Evolutionary conservation across 2,888 invertebrate genomes (phyloP), one percentile per base, ranked within the genome.

Genomic region (Germaria angustata): DNA sequence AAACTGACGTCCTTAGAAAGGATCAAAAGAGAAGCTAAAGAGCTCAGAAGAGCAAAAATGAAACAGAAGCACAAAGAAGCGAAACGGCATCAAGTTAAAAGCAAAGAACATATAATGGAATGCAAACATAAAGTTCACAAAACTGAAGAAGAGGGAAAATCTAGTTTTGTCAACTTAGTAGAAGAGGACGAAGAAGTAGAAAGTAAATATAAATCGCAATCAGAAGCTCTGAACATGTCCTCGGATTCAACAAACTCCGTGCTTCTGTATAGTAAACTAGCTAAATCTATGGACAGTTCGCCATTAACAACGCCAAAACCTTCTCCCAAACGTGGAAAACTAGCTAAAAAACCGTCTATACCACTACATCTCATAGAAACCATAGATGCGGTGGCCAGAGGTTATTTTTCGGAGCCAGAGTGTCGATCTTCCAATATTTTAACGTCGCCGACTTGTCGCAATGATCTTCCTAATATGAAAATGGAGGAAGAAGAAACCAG

Each of bases 351-450:
- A 61, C 84, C 86, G 8, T 86, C 86, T 79, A 59, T 86, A 75
- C 84, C 89, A 4, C 63, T 89, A 49, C 89, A 89, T 84, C 66
- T 90, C 69, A 82, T 89, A 15, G 89, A 89, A 41, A 80, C 87
- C 3, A 81, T 87, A 72, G 91, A 91, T 63, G 86, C 89, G 2
- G 86, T 88, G 17, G 87, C 89, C 11, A 87, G 90, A 24, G 91
- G 91, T 4, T 91, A 91, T 66, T 91, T 90, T 80, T 91, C 91
- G 2, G 91, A 91, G 82, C 91, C 91, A 6, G 91, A 91, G 57
- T 77, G 73, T 9, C 79, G 61, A 8, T 51, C 81, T 22, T 32
- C 73, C 34, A 51, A 17, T n/a, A n/a, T n/a, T 24, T 11, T 49
- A 15, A 57, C 55, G 2, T 7, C 71, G 6, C 34, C 73, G 6